A percentile compares a stretch with the other conserved stretches of the same genome.
phyloP scores from a whole-genome alignment of 2,888 invertebrate species.

The Selenia dentaria region DNA sequence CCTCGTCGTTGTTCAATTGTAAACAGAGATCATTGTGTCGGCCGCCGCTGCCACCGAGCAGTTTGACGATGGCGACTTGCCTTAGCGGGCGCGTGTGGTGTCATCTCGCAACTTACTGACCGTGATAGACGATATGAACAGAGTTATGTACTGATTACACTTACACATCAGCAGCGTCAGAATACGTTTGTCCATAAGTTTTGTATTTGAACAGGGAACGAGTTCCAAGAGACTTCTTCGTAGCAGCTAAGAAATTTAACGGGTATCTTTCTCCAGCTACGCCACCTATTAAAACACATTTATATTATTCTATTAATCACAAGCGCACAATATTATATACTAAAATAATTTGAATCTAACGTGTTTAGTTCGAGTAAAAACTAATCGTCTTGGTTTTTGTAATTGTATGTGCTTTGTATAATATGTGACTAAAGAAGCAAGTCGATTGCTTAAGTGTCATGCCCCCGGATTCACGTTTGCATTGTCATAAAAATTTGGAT shows the following conservation, averaged over 20 bases:
- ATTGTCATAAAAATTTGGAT: too few relatives aligned
- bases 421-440: too few relatives aligned
- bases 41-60: constrained; percentile 65
- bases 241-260: constrained; percentile 50
- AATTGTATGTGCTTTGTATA: too few relatives aligned
- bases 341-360: too few relatives aligned
- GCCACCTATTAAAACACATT: constrained; percentile 59
- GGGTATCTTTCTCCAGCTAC: constrained; percentile 59
- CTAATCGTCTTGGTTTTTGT: too few relatives aligned
- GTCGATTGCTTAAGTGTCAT: too few relatives aligned
- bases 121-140: too few relatives aligned
- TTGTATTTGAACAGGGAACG: constrained; percentile 57
- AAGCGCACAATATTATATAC: too few relatives aligned
- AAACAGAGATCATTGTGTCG: constrained; percentile 84
- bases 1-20: constrained; percentile 70
- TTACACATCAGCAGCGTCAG: constrained; percentile 59
- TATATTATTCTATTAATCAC: too few relatives aligned
- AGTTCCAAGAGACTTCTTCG: constrained; percentile 52
- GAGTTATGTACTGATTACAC: too few relatives aligned
- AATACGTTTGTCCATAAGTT: constrained; percentile 53
- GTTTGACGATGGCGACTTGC: constrained; percentile 70
- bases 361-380: too few relatives aligned
- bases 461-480: too few relatives aligned
- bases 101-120: constrained; percentile 51
- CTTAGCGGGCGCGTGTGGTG: constrained; percentile 64